Evolutionary conservation across 2,797 vertebrate species (phyloP).

Genomic region (Eupleurogrammus muticus): DNA sequence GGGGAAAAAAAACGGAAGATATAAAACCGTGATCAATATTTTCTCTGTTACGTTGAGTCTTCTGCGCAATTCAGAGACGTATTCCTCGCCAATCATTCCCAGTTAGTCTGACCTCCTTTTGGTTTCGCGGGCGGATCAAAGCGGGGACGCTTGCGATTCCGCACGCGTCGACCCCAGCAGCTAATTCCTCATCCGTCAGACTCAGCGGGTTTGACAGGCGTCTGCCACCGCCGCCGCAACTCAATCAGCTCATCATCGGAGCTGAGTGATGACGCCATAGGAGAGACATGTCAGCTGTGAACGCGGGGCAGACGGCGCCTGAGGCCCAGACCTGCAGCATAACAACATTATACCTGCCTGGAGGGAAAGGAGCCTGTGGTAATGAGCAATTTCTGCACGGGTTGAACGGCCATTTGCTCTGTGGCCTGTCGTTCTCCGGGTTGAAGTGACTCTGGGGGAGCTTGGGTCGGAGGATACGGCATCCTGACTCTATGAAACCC

Average conservation of each 20-base stretch:
- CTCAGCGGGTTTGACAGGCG: slow-evolving; percentile 60
- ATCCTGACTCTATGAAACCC: slow-evolving; percentile 40
- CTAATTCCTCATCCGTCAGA: slow-evolving; percentile 60
- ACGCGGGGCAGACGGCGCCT: neutral
- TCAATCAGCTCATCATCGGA: slow-evolving; percentile 67
- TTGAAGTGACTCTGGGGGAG: slow-evolving; percentile 48
- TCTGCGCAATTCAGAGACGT: slow-evolving; percentile 33
- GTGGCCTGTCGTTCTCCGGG: slow-evolving; percentile 34
- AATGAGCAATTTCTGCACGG: slow-evolving; percentile 69
- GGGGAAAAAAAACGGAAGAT: slow-evolving; percentile 32
- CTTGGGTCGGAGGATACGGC: slow-evolving; percentile 42
- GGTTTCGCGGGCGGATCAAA: slow-evolving; percentile 55
- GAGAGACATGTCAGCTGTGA: slow-evolving; percentile 39
- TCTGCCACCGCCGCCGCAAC: slow-evolving; percentile 65
- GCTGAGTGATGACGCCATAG: slow-evolving; percentile 43
- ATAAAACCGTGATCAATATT: slow-evolving; percentile 38
- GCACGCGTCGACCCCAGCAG: slow-evolving; percentile 35
- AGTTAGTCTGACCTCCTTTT: slow-evolving; percentile 42
- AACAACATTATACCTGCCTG: slow-evolving; percentile 53
- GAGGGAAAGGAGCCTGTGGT: slow-evolving; percentile 35
- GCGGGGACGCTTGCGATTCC: slow-evolving; percentile 37
- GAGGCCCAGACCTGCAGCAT: slow-evolving; percentile 18
- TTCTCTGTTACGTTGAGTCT: slow-evolving; percentile 16
- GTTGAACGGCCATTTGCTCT: slow-evolving; percentile 60
- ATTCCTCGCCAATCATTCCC: slow-evolving; percentile 54